Evolutionary conservation across 2,888 invertebrate species (phyloP), one percentile per base, ranked within the genome.

Genomic region (Hemaris fuciformis): DNA sequence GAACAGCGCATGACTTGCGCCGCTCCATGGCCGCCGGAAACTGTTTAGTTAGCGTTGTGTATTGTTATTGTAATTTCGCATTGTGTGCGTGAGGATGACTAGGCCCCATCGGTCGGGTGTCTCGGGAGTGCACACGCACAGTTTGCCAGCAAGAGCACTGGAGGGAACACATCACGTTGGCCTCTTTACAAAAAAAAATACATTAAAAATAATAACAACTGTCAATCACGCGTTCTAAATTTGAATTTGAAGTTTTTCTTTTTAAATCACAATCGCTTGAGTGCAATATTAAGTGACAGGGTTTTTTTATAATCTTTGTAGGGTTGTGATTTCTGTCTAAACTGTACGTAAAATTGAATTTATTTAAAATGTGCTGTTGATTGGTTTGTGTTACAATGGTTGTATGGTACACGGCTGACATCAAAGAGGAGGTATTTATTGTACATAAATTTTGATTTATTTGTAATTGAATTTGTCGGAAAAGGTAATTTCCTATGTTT

Each of bases 31-130:
- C 60, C 80, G 72, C 81, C 85, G 89, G 89, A 89, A 83, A 81
- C 76, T 76, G 79, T 80, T 68, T 79, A 76, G 81, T 81, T 79
- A 73, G 64, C 77, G 76, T 73, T 70, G 75, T 71, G 76, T 79
- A 87, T 89, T 88, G 88, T 87, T 85, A 86, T 88, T 87, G 72
- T 84, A 80, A 89, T 87, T 81, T 79, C 68, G 77, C 76, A 82
- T 82, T 83, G 83, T 83, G 77, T 80, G 76, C 67, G 69, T 63
- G 65, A 59, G 48, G 45, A 57, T 63, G 57, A 43, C 56, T 56
- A 22, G 56, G 60, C 38, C 20, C 31, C 56, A 13, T 46, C 42
- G 42, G 27, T 38, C 13, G 20, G 57, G 13, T n/a, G n/a, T 15
- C 38, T 38, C 22, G 59, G 59, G 59, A 59, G 7, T 46, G 34